Conservation (phyloP, 2,888 invertebrate genomes). For the Trissoscelio sp. region DNA sequence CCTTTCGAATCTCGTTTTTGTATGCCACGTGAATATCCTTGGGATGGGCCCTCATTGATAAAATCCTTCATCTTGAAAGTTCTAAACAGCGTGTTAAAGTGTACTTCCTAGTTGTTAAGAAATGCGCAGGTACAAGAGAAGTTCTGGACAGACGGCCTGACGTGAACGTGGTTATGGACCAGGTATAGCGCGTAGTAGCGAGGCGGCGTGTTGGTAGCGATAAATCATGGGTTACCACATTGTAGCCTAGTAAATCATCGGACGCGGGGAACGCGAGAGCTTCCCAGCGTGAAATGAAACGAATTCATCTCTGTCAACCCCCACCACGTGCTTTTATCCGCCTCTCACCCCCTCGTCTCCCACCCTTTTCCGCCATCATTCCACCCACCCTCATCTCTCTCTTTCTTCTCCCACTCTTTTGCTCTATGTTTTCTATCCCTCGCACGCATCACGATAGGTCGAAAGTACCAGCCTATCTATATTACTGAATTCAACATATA, state of each 20-base stretch:
- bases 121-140: slow-evolving; percentile 74
- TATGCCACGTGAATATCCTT: slow-evolving; percentile 15
- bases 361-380: slow-evolving; percentile 85
- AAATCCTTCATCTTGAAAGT: slow-evolving; percentile 55
- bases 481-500: slow-evolving; percentile 22
- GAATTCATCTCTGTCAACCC: slow-evolving; percentile 85
- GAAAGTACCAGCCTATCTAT: slow-evolving; percentile 41
- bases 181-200: slow-evolving; percentile 84
- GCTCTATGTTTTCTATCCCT: slow-evolving; percentile 79
- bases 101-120: slow-evolving; percentile 68
- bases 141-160: slow-evolving; percentile 77
- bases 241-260: slow-evolving; percentile 88
- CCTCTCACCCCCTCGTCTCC: slow-evolving; percentile 81
- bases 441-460: slow-evolving; percentile 77
- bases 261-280: slow-evolving; percentile 84
- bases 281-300: slow-evolving; percentile 84
- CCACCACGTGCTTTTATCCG: slow-evolving; percentile 77
- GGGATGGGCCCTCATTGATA: slow-evolving; percentile 49
- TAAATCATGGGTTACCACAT: slow-evolving; percentile 89
- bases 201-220: slow-evolving; percentile 86
- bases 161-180: slow-evolving; percentile 80
- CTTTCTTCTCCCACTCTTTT: slow-evolving; percentile 67
- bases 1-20: slow-evolving; percentile 22
- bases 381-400: slow-evolving; percentile 66
- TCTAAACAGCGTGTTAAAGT: slow-evolving; percentile 58